Conservation (phyloP, 2,113 vertebrate species). For the Cromileptes altivelis region DNA sequence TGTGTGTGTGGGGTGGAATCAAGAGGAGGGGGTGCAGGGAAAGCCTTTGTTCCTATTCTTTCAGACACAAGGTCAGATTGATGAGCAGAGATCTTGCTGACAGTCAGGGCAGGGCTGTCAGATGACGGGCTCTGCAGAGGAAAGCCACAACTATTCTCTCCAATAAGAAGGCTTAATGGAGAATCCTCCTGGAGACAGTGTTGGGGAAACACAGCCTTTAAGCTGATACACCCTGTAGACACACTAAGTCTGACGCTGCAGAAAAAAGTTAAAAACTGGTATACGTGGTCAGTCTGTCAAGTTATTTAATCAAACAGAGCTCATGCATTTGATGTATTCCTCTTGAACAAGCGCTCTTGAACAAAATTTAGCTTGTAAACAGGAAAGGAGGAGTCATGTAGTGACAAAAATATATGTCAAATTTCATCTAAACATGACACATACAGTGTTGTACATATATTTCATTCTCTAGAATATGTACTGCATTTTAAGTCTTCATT, state of each 20-base stretch:
- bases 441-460: background rate
- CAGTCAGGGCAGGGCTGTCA: slow-evolving; percentile 36
- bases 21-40: slow-evolving; percentile 3
- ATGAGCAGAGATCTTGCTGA: slow-evolving; percentile 55
- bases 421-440: background rate
- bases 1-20: slow-evolving; percentile 20
- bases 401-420: background rate
- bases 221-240: background rate
- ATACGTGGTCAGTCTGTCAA: background rate
- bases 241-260: background rate
- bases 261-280: background rate
- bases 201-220: slow-evolving; percentile 39
- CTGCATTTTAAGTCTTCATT: background rate
- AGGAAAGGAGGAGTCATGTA: background rate
- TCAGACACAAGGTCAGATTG: slow-evolving; percentile 48
- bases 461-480: background rate
- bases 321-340: background rate
- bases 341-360: background rate
- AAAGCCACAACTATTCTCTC: slow-evolving; percentile 26
- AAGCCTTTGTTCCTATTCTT: slow-evolving; percentile 52
- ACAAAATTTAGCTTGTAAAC: background rate
- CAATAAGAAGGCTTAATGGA: slow-evolving; percentile 21
- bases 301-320: background rate
- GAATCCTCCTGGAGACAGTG: slow-evolving; percentile 12
- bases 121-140: slow-evolving; percentile 16